Evolutionary conservation across 2,113 vertebrate species (phyloP), one percentile per base, ranked within the genome.

Genomic region (Pipa parva): DNA sequence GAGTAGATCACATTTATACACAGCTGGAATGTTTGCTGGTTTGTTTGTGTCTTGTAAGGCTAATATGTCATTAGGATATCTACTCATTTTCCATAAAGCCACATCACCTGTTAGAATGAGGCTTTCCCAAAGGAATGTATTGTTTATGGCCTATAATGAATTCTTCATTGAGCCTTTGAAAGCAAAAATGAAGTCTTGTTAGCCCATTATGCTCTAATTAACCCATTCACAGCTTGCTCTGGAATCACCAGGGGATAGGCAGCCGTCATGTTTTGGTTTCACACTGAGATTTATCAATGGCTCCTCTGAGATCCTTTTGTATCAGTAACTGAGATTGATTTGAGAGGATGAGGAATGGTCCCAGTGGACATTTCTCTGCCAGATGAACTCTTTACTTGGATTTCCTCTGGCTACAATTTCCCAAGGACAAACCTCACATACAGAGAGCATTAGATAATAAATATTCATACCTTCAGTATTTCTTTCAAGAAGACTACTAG

Each of bases 171-270:
- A 84, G 77, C 76, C 80, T 69, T 71, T 69, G 77, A 42, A 5
- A 84, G 84, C 80, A 84, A 75, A 85, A 85, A 84, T 79, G 80
- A 83, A 78, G 77, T 77, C 81, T 83, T 87, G 85, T 87, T 87
- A 85, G 78, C 80, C 83, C 81, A 87, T 85, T 84, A 85, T 82
- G 82, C 83, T 79, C 80, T 87, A 81, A 85, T 85, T 87, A 87
- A 87, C 80, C 85, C 82, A 80, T 85, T 85, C 80, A 81, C 80
- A 78, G 81, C 79, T 79, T 76, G 79, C 79, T 84, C 73, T 68
- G 72, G 77, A 75, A 79, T 73, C 80, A 81, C 77, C 77, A 64
- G 76, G 80, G 33, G 65, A 54, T 22, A 77, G 80, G 76, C 74
- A 75, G 77, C 72, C 46, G 63, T 24, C 74, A 71, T 81, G 75